Evolutionary conservation across 2,888 invertebrate species (phyloP).

Genomic region (Corbicula japonica): DNA sequence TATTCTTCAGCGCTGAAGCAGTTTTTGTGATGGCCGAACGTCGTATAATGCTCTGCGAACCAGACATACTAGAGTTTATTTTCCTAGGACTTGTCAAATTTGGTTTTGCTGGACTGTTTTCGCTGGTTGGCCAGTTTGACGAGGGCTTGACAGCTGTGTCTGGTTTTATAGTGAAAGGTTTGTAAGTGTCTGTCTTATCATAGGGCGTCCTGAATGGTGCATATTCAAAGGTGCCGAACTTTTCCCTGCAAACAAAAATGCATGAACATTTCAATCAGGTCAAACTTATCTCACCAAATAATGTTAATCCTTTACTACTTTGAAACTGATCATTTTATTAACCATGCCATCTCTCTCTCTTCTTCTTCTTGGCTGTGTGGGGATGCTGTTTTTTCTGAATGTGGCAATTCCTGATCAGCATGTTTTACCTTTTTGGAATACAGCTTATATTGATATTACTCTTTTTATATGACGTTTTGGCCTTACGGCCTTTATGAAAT

Average conservation of each 20-base stretch:
- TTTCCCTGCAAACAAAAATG: conserved; percentile 87
- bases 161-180: conserved; percentile 47
- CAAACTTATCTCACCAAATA: no score
- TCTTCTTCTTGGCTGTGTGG: no score
- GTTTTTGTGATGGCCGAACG: conserved; percentile 72
- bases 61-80: neutral
- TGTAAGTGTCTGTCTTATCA: conserved; percentile 82
- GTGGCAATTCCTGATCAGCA: no score
- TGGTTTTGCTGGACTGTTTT: neutral
- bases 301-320: no score
- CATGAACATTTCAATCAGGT: no score
- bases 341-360: no score
- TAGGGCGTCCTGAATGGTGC: conserved; percentile 91
- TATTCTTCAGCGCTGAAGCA: conserved; percentile 81
- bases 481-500: no score
- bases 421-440: no score
- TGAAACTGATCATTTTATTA: no score
- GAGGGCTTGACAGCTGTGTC: conserved; percentile 7
- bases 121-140: neutral
- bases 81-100: neutral
- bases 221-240: conserved; percentile 92
- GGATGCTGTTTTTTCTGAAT: no score
- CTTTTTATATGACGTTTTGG: no score
- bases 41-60: conserved; percentile 10
- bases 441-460: no score